Percentiles rank a stretch among this genome's conserved stretches.
Conservation (phyloP, 2,113 vertebrate genomes). For the Acanthochromis polyacanthus region DNA sequence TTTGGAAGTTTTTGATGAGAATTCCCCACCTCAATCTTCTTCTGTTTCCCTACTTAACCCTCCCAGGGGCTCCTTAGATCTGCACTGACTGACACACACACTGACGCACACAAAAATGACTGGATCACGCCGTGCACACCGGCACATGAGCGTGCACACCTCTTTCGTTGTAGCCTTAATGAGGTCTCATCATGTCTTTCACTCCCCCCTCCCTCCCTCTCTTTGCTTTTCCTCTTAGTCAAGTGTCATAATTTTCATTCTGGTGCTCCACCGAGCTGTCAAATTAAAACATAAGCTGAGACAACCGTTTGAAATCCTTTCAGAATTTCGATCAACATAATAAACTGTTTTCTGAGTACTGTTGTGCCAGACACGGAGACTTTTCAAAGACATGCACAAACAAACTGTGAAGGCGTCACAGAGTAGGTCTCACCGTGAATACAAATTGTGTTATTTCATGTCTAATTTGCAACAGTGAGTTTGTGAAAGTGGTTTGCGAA, state of each 20-base stretch:
- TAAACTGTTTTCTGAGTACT: conserved; percentile 24
- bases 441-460: conserved; percentile 16
- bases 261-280: conserved; percentile 35
- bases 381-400: conserved; percentile 37
- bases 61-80: conserved; percentile 67
- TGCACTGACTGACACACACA: conserved; percentile 57
- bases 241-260: conserved; percentile 55
- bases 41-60: conserved; percentile 82
- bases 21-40: conserved; percentile 84
- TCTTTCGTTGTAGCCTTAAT: conserved; percentile 63
- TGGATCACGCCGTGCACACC: conserved; percentile 33
- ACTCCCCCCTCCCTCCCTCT: conserved; percentile 37
- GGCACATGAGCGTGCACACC: conserved; percentile 31
- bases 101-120: conserved; percentile 47
- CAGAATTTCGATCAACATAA: conserved; percentile 33
- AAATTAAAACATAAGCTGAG: conserved; percentile 50
- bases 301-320: conserved; percentile 28
- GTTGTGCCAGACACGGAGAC: conserved; percentile 27
- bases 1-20: conserved; percentile 83
- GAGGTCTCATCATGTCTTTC: conserved; percentile 72
- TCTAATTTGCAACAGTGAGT: not conserved
- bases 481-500: not conserved
- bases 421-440: conserved; percentile 23
- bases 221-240: conserved; percentile 42
- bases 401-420: not conserved